These are phyloP conservation scores for Galago senegalensis DNA, from an alignment of 2,797 vertebrate species.

Conservation along the genomic window DNA sequence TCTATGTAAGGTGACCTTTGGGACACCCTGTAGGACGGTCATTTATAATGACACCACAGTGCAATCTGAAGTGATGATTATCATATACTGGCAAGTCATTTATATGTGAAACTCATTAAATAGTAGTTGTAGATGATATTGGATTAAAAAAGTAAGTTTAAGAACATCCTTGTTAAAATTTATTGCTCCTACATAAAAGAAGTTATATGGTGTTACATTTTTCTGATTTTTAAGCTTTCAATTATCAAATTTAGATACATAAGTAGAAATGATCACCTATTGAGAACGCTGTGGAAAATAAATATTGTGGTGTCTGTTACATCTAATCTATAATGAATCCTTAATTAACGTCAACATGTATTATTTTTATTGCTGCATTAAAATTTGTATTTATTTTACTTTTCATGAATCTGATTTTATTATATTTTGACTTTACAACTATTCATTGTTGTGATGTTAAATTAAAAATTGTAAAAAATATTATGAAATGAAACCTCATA, in stretches of 20 bases:
- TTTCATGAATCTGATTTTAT: not conserved
- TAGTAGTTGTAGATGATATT: not conserved
- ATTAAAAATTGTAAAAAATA: not conserved
- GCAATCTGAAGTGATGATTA: not conserved
- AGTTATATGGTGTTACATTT: not conserved
- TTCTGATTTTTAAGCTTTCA: conserved; percentile 20
- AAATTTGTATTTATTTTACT: not conserved
- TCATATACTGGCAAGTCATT: not conserved
- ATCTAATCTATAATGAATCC: not conserved
- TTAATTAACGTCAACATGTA: not conserved
- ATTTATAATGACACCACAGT: not conserved
- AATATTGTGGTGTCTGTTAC: not conserved
- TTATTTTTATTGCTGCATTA: not conserved
- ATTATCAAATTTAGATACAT: not conserved
- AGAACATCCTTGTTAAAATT: not conserved
- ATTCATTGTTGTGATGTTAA: not conserved
- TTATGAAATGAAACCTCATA: not conserved
- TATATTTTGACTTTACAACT: not conserved
- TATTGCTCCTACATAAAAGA: not conserved
- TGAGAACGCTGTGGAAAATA: not conserved
- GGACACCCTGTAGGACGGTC: not conserved
- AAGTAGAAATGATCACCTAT: not conserved
- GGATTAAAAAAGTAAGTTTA: not conserved
- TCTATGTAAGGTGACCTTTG: no score
- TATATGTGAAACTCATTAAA: not conserved